These are phyloP conservation scores for Cephus pygmeus DNA, from an alignment of 2,888 invertebrate species.

Conservation along the genomic window DNA sequence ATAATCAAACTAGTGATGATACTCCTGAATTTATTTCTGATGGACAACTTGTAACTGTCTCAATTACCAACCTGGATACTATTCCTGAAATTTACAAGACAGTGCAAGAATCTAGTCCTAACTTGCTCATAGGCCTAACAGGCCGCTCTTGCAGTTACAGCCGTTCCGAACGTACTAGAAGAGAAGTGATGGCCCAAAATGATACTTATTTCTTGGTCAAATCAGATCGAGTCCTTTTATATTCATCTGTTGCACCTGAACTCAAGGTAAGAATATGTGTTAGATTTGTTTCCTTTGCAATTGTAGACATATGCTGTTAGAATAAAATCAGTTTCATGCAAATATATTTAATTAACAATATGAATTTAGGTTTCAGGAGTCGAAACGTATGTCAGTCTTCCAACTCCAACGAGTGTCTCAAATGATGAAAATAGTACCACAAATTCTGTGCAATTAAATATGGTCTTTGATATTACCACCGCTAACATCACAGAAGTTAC, in stretches of 20 bases:
- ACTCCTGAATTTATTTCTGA: conserved; percentile 60
- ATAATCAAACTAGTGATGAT: conserved; percentile 64
- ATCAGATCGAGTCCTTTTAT: conserved; percentile 37
- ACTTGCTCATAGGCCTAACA: conserved; percentile 47
- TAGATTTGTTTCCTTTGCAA: too few species aligned
- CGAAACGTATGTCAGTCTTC: not conserved
- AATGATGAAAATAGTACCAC: conserved; percentile 8
- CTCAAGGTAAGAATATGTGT: conserved; percentile 31
- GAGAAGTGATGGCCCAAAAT: conserved; percentile 30
- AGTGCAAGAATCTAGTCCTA: conserved; percentile 57
- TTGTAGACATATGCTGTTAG: not conserved
- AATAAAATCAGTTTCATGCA: not conserved
- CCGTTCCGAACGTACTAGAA: conserved; percentile 46
- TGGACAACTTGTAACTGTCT: conserved; percentile 40
- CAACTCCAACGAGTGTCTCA: not conserved
- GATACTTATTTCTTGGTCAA: conserved; percentile 22
- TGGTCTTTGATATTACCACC: not conserved
- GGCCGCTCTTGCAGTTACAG: conserved; percentile 51
- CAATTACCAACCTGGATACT: conserved; percentile 40
- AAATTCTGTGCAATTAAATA: conserved; percentile 17
- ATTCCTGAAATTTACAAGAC: conserved; percentile 45
- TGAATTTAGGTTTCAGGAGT: not conserved
- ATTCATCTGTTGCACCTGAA: conserved; percentile 31
- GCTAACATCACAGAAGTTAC: not conserved
- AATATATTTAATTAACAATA: not conserved